A percentile compares a stretch with the other conserved stretches of the same genome.
Evolutionary conservation across 1,140 invertebrate species (phyloP).

Genomic region (Bombus difficillimus): DNA sequence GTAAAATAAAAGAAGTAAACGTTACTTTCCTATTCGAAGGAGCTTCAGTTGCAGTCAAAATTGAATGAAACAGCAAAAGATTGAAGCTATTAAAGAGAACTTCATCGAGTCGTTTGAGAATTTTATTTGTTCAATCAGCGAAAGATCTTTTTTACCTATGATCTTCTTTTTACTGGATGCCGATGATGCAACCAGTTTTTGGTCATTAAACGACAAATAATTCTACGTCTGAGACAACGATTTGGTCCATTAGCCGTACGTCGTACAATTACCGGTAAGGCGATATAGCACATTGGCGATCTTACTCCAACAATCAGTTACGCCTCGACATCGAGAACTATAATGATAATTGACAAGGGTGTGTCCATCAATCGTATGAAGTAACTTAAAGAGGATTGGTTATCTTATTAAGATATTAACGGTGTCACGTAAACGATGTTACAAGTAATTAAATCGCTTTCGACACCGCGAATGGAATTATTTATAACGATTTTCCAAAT

Average conservation of each 20-base stretch:
- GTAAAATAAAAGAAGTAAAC: not conserved
- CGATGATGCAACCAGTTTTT: constrained; percentile 25
- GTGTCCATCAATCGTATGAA: constrained; percentile 65
- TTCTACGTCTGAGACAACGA: constrained; percentile 57
- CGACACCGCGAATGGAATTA: not conserved
- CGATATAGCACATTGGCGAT: constrained; percentile 63
- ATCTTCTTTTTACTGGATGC: not conserved
- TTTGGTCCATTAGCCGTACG: constrained; percentile 71
- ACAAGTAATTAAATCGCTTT: not conserved
- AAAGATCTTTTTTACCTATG: not conserved
- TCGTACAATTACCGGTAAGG: constrained; percentile 66
- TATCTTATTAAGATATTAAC: not conserved
- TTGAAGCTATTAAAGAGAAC: not conserved
- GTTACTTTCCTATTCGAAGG: not conserved
- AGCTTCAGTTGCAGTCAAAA: not conserved
- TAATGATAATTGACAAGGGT: constrained; percentile 72
- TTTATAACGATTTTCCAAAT: not conserved
- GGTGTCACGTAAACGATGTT: not conserved
- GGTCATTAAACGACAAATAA: constrained; percentile 22
- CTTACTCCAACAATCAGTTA: constrained; percentile 74
- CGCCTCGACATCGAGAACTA: constrained; percentile 69
- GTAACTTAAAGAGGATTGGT: constrained; percentile 47
- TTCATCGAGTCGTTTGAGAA: not conserved
- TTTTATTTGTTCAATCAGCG: constrained; percentile 17
- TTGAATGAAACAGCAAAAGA: not conserved